These are phyloP conservation scores for Spilogale gracilis DNA, from an alignment of 2,113 vertebrate genomes.

Conservation along the genomic window DNA sequence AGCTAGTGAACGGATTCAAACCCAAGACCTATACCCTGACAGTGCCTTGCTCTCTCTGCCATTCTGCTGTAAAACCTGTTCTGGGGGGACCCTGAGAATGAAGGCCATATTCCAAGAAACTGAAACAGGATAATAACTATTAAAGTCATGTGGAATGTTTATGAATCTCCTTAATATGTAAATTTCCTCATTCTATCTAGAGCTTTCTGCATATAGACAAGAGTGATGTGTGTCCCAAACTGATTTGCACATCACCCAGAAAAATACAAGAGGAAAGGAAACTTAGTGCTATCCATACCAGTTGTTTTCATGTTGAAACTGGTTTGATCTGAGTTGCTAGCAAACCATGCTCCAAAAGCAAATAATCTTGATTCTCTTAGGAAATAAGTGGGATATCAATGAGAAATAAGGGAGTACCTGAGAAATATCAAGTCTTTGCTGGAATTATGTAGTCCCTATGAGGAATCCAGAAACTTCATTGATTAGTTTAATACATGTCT, in stretches of 20 bases:
- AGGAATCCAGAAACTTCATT: neutral
- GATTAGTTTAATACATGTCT: neutral
- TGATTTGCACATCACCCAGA: neutral
- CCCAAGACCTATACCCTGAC: fast-evolving
- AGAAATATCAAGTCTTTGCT: neutral
- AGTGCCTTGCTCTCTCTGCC: neutral
- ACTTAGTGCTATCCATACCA: neutral
- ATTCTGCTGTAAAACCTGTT: neutral
- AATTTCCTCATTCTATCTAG: neutral
- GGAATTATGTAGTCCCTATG: neutral
- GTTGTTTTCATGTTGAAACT: neutral
- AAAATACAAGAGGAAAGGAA: neutral
- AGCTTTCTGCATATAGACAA: neutral
- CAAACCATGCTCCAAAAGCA: neutral
- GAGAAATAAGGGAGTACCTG: neutral
- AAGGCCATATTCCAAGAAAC: neutral
- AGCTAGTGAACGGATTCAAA: neutral
- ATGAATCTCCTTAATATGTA: neutral
- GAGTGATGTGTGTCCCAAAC: neutral
- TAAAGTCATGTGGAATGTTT: neutral
- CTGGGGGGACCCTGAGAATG: too few relatives aligned
- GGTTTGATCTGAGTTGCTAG: neutral
- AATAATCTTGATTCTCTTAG: neutral
- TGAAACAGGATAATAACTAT: neutral
- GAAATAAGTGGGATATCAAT: neutral